Evolutionary conservation across 2,888 invertebrate genomes (phyloP), one percentile per base, ranked within the genome.

Genomic region (Patella ulyssiponensis): DNA sequence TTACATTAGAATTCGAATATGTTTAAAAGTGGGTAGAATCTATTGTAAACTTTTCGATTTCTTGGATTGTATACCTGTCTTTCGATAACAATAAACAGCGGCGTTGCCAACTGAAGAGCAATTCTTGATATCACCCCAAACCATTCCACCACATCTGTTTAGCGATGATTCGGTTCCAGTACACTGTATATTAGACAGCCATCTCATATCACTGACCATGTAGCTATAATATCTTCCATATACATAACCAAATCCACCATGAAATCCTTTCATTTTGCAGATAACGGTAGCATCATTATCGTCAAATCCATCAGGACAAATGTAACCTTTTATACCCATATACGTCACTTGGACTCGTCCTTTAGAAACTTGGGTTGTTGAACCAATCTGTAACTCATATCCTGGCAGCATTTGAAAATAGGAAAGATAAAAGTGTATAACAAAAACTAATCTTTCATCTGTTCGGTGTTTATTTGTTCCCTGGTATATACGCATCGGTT

Each of bases 251-350:
- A 85, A 83, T 4, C 88, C 88, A n/a, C 82, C 86, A 14, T 80
- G 81, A 77, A 82, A 87, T 17, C 84, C 84, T n/a, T 82, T 76
- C 73, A 87, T 86, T 58, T 84, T 74, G 77, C 88, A 88, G 20
- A 88, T 81, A 5, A 87, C 86, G 53, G 78, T 85, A 15, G 87
- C 87, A 56, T 85, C 88, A 17, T 85, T 82, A 74, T 86, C 82
- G 74, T 86, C 85, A 77, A 88, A 84, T 5, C 84, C 82, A 76
- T 87, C 83, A 12, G 84, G 83, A 79, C 87, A 87, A 14, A 87
- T 83, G 33, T 83, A 81, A 27, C 86, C 86, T 83, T 81, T 82
- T 58, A 86, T 83, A 53, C 84, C 85, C 71, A 86, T 81, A 79
- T 86, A 85, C 1, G 82, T 80, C 3, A 86, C 82, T 44, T 81